Base-by-base conservation (phyloP, 2,797 vertebrate species). In the Antrozous pallidus region DNA sequence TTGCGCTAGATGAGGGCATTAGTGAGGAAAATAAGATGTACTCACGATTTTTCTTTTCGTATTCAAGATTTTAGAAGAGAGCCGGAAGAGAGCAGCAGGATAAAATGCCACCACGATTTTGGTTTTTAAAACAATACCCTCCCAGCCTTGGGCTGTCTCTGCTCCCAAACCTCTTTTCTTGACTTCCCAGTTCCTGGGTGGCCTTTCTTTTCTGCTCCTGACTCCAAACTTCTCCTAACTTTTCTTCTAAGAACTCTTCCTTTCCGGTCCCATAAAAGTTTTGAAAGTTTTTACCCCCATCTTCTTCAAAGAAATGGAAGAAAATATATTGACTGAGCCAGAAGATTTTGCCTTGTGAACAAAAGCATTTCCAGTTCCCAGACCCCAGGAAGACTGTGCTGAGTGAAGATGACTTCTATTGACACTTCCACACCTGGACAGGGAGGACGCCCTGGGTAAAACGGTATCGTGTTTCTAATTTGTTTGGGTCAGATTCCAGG, bases 301-400 rank as follows among this genome's bases (percentile, higher is more conserved):
- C 18, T 42, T 78, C 56, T 40, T 88, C 61, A 88, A 49, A 42
- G 71, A 94, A 56, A 77, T 1, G 5, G 84, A 91, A 51, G 45
- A 40, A 38, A 77, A 61, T 78, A 20, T 31, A 36, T 24, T 51
- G 70, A 36, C 20, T 51, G 70, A 90, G 24, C 31, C 28, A 61
- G 28, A 86, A 83, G 56, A 90, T n/a, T 91, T 87, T 85, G 78
- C 80, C 40, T 89, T 63, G 47, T 56, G 40, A 92, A 94, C 56
- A 80, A 94, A 70, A 84, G 26, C 24, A 12, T 56, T 5, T 7
- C 33, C 12, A 2, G 38, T 78, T 79, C 18, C 49, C 7, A 58
- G 47, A 17, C 40, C 20, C 45, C 4, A 28, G 33, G 33, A 45
- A 54, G 78, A 45, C 31, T 58, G 38, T 40, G 56, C 24, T 65